A percentile compares a stretch with the other conserved stretches of the same genome.
Evolutionary conservation across 2,888 invertebrate genomes (phyloP).

Genomic region (Dexiosoma caninum): DNA sequence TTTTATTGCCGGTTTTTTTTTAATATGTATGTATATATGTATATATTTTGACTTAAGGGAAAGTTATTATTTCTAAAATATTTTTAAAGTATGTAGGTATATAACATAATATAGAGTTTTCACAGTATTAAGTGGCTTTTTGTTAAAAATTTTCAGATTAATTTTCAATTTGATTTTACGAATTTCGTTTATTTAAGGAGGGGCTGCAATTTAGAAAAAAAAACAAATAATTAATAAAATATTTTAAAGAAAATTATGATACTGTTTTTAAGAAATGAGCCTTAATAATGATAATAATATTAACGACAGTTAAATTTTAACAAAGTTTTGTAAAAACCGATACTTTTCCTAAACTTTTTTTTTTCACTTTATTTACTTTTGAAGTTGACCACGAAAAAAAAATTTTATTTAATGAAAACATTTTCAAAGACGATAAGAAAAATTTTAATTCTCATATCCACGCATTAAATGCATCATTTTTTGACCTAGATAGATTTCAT

Average conservation of each 20-base stretch:
- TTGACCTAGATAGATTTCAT: too few species aligned
- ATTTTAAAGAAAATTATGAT: conserved; percentile 3
- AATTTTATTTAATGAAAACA: too few species aligned
- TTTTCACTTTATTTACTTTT: too few species aligned
- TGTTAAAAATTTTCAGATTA: neutral
- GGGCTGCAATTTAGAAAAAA: conserved; percentile 38
- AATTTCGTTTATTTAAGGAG: conserved; percentile 13
- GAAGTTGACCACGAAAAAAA: too few species aligned
- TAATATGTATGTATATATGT: conserved; percentile 9
- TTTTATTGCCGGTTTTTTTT: too few species aligned
- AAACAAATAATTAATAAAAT: conserved; percentile 17
- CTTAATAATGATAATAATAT: neutral
- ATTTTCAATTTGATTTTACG: conserved; percentile 17
- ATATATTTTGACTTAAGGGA: neutral
- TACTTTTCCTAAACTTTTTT: too few species aligned
- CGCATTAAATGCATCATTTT: too few species aligned
- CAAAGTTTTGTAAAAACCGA: too few species aligned
- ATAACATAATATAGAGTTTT: conserved; percentile 53
- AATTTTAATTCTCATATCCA: too few species aligned
- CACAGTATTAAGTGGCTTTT: conserved; percentile 57
- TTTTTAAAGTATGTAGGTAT: neutral
- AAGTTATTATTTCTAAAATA: neutral
- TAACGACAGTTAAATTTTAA: too few species aligned
- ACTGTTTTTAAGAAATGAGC: neutral
- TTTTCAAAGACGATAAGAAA: too few species aligned